Percentiles rank a stretch among this genome's conserved stretches.
Evolutionary conservation across 1,140 invertebrate genomes (phyloP).

Genomic region (Drosophila lowei): DNA sequence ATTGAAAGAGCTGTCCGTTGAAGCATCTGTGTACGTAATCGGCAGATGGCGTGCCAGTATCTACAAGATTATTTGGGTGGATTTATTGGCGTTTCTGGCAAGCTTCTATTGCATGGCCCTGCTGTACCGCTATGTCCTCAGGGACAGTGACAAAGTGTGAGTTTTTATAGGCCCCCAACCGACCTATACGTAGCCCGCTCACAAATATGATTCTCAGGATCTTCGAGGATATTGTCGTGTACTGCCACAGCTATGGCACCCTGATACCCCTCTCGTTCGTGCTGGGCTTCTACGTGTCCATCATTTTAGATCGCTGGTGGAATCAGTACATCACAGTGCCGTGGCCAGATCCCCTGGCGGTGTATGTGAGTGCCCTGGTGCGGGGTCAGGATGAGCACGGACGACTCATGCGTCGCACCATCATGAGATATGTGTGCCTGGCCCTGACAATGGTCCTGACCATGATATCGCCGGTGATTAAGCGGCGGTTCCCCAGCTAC

Average conservation of each 20-base stretch:
- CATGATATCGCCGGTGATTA: constrained; percentile 93
- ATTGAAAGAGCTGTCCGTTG: too few relatives aligned
- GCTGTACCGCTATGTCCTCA: constrained; percentile 91
- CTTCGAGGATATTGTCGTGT: constrained; percentile 91
- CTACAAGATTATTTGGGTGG: constrained; percentile 97
- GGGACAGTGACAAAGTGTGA: constrained; percentile 84
- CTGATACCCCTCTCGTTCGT: constrained; percentile 94
- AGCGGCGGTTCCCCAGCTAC: constrained; percentile 95
- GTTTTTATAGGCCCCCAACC: not conserved
- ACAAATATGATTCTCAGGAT: constrained; percentile 81
- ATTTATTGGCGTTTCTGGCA: constrained; percentile 92
- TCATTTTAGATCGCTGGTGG: constrained; percentile 97
- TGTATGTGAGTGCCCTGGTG: constrained; percentile 87
- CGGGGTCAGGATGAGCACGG: constrained; percentile 91
- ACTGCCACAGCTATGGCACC: constrained; percentile 90
- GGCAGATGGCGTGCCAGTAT: constrained; percentile 95
- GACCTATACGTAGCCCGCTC: too few relatives aligned
- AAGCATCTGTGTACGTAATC: not conserved
- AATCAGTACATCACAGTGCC: constrained; percentile 91
- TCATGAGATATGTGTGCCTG: constrained; percentile 92
- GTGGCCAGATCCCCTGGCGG: constrained; percentile 92
- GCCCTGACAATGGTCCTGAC: constrained; percentile 92
- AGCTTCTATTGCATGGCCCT: constrained; percentile 93
- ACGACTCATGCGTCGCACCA: constrained; percentile 93
- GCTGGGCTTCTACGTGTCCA: constrained; percentile 95